Evolutionary conservation across 1,140 invertebrate species (phyloP).

Genomic region (Rhagoletis zephyria): DNA sequence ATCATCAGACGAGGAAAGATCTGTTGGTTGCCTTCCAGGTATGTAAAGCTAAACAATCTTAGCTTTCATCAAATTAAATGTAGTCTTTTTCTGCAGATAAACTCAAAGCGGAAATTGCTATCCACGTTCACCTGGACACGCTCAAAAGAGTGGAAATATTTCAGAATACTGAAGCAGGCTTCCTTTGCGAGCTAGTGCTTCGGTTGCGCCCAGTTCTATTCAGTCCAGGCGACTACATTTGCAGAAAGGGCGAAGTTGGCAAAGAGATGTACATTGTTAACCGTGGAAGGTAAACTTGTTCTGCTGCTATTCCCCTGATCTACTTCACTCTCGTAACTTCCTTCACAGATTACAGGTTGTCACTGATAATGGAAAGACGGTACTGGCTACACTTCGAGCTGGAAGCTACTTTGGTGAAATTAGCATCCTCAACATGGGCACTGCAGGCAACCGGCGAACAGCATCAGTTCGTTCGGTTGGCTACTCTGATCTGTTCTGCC

Average conservation of each 20-base stretch:
- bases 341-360: constrained; percentile 95
- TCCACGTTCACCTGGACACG: constrained; percentile 98
- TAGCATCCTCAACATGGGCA: constrained; percentile 99
- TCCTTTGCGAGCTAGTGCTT: constrained; percentile 96
- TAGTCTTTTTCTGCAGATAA: too few relatives aligned
- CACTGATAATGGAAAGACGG: constrained; percentile 96
- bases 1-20: constrained; percentile 96
- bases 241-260: constrained; percentile 97
- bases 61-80: too few relatives aligned
- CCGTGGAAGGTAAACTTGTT: too few relatives aligned
- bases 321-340: too few relatives aligned
- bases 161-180: constrained; percentile 98
- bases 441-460: constrained; percentile 98
- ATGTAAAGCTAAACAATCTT: constrained; percentile 83
- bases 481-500: too few relatives aligned
- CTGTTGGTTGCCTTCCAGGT: constrained; percentile 94
- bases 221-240: constrained; percentile 98
- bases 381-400: constrained; percentile 94
- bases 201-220: constrained; percentile 94
- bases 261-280: constrained; percentile 99
- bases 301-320: too few relatives aligned
- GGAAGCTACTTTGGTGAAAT: constrained; percentile 99
- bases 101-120: constrained; percentile 97
- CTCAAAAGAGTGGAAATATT: constrained; percentile 98
- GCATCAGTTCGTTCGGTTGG: too few relatives aligned